Base-by-base conservation (phyloP, 2,888 invertebrate species). In the Conchocele bisecta region DNA sequence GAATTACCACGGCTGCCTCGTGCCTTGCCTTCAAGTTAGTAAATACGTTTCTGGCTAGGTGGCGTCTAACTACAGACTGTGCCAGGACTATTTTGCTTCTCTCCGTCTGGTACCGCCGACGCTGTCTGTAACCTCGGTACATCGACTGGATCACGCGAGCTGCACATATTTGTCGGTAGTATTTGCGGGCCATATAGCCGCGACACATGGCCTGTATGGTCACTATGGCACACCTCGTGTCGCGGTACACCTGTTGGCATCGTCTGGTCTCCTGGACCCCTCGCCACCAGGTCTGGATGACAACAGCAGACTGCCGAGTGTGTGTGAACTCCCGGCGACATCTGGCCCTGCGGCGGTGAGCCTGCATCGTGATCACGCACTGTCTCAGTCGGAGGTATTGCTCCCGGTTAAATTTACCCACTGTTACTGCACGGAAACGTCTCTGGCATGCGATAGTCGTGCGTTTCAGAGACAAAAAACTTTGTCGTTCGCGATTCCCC, bases 1-100 rank as follows among this genome's bases (percentile, higher is more conserved):
- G 86, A 9, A 86, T 64, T 20, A 65, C 66, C 1, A 80, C 50
- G 7, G 77, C 78, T 24, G 84, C 83, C 11, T 44, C 53, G 13
- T 61, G 48, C 20, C 15, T 11, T 6, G n/a, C 41, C 29, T 44
- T 37, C n/a, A 39, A 26, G 11, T 39, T 26, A 13, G 48, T 5
- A 24, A 37, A 11, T 11, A 29, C 5, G 44, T 54, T 54, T 28
- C 28, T 61, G 9, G 60, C 66, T 15, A 61, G 20, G 37, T 50
- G 42, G 2, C 64, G 29, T 46, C 59, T 41, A 7, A 73, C 26
- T 11, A 41, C 15, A 20, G 75, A 44, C 67, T 79, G 85, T n/a
- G 79, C 69, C 7, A 24, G 6, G 31, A 66, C 31, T 0, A 67
- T 64, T 24, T 72, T 65, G 5, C 42, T 24, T n/a, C 35, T 42